Evolutionary conservation across 2,113 vertebrate species (phyloP), one percentile per base, ranked within the genome.

Genomic region (Thymallus thymallus): DNA sequence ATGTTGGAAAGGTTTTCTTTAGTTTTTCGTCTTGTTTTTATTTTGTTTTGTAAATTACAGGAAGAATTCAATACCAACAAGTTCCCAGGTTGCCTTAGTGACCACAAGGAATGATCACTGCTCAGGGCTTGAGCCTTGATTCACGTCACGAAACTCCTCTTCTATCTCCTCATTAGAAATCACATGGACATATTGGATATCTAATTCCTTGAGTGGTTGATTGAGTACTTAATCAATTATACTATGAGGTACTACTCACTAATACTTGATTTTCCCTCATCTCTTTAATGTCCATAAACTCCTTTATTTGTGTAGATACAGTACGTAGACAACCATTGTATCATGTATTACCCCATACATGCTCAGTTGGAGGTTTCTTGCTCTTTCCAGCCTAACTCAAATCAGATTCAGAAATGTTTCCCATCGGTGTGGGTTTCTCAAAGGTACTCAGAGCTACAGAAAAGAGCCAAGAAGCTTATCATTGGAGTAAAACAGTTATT

Each of bases 341-440:
- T 55, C 14, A 55, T 18, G 51, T 20, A 55, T 20, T 18, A 16
- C 48, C 16, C 48, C 48, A 18, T 55, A 84, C 84, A 76, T 70
- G 67, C 86, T 86, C 87, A 87, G 84, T 84, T 70, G 65, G 84
- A 81, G 85, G 79, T 89, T 85, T 67, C 84, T 82, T 83, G 87
- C 56, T 87, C 82, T 90, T 88, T 88, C 84, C 87, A 84, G 84
- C 90, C 91, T 93, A 94, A 91, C 93, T 93, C 93, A 94, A 86
- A 88, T 90, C 89, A 87, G 82, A 91, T 88, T 90, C 88, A 90
- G 85, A 88, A 89, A 87, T 76, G 76, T 68, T 61, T 89, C 76
- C 30, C 73, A 41, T 89, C 76, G 72, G 73, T 71, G 82, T 62
- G 83, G 82, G 82, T 60, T 60, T 60, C n/a, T 1, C 56, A 76